Base-by-base conservation (phyloP, 2,888 invertebrate species). In the Phrixothrix hirtus region DNA sequence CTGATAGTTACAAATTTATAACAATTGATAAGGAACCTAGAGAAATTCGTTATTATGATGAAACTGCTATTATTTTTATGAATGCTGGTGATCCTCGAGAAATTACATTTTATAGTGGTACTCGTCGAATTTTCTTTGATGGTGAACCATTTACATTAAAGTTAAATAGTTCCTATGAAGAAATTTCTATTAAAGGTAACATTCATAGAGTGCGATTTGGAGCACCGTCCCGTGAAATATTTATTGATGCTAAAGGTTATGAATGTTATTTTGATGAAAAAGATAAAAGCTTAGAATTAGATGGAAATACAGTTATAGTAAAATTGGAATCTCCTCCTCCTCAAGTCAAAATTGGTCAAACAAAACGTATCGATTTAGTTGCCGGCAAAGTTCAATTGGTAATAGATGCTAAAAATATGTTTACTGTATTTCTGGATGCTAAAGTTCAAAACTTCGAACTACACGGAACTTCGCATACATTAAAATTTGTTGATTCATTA, bases 211-310 rank as follows among this genome's bases (percentile, higher is more conserved):
- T 97, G 26, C 84, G 89, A 61, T 87, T 96, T 61, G 97, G 97
- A 10, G 92, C 92, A 7, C 95, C 95, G 0, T 93, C 95, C 0
- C 82, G 95, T 43, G 96, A 97, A 69, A 77, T 98, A 25, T 92
- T 87, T 66, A 86, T 99, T 36, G 92, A 98, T 71, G 89, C 89
- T 5, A 81, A 86, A 54, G 90, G 92, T 80, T 95, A 88, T 73
- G 95, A 95, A 71, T 92, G 94, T 64, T 91, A 89, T 74, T 98
- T 98, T 72, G 94, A 92, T 21, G 95, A 94, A 1, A 87, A 90
- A 34, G 87, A 92, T 0, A 83, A 93, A 36, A 83, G 85, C 1
- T 86, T 95, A 6, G 85, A 89, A 31, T 81, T 97, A 26, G 87
- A 89, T 49, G 88, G 88, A 1, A 84, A 87, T 55, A 81, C 86